Base-by-base conservation (phyloP, 1,140 invertebrate species). In the Dinoponera quadriceps region DNA sequence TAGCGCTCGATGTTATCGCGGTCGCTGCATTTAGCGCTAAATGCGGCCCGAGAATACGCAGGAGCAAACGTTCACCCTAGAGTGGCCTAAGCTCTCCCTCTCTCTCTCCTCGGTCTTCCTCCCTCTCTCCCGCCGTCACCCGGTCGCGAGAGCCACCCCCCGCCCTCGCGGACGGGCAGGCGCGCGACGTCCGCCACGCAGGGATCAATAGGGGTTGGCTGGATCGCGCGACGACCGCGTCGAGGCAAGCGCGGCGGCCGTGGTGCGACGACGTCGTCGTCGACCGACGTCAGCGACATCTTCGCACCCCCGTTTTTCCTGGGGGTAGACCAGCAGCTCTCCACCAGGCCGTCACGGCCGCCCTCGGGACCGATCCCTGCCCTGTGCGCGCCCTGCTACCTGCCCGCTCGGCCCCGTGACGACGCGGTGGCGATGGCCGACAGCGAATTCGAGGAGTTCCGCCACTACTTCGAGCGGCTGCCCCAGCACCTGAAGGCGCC, bases 361-460 rank as follows among this genome's bases (percentile, higher is more conserved):
- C 84, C 85, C 86, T 89, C 86, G 87, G 68, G 85, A 85, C 68
- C 82, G 82, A 86, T 62, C 74, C 88, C 65, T 59, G 68, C 72
- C 81, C 18, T 60, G n/a, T 51, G 18, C 51, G 14, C 63, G 54
- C n/a, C 22, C 75, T 44, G 20, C 38, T 7, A 80, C 25, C 25
- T 69, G 38, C 38, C 38, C 25, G 75, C 65, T 57, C 51, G n/a
- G 33, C 0, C 73, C 59, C 22, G 51, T 3, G 25, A 38, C 16
- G 5, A 5, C 22, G 38, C 54, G 71, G 38, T 48, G 71, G 91
- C 87, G 94, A 98, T 98, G 98, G 98, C 97, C 88, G 98, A 98
- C 95, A 97, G 96, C 90, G 97, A 98, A 94, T 98, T 98, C 95
- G 98, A 98, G 94, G 97, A 98, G 95, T 98, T 98, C 94, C 96